Base-by-base conservation (phyloP, 1,140 invertebrate genomes). In the Cydia pomonella region DNA sequence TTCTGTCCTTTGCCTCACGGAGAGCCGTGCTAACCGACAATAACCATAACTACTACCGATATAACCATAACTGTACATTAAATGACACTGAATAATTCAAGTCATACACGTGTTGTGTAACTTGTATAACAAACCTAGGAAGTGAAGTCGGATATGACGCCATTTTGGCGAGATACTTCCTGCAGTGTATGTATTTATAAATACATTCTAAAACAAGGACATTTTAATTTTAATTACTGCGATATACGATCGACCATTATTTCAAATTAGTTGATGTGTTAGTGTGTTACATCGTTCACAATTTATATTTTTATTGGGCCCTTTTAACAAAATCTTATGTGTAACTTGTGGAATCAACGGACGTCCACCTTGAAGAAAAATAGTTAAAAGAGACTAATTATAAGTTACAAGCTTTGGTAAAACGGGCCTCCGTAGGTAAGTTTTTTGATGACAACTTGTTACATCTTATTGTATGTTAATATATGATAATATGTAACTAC, bases 101-200 rank as follows among this genome's bases (percentile, higher is more conserved):
- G 53, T 69, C 64, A 33, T n/a, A 69, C 64, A 69, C 64, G 29
- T 41, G 64, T 64, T 64, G 29, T n/a, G 64, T 33, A 69, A 69
- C 29, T 64, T n/a, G 64, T 16, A 29, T 29, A 69, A 69, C 64
- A 69, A 64, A 64, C 25, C 64, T 69, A 29, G 64, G 64, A 69
- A 69, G 64, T 69, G 18, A 10, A 33, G 6, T 69, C 64, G 64
- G 64, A 69, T 33, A 69, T 69, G 64, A 69, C 64, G 64, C 29
- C 29, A 41, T 41, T 69, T 69, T 41, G n/a, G 64, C 64, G 16
- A 63, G 63, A 69, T 69, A 69, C 29, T 69, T 69, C 64, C 64
- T 38, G 64, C 23, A 50, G 6, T 53, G 50, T 53, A 21, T 47
- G 44, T 47, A n/a, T 13, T 13, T 41, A 18, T 69, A 41, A 38